Base-by-base conservation (phyloP, 2,888 invertebrate species). In the Adelphocoris suturalis region DNA sequence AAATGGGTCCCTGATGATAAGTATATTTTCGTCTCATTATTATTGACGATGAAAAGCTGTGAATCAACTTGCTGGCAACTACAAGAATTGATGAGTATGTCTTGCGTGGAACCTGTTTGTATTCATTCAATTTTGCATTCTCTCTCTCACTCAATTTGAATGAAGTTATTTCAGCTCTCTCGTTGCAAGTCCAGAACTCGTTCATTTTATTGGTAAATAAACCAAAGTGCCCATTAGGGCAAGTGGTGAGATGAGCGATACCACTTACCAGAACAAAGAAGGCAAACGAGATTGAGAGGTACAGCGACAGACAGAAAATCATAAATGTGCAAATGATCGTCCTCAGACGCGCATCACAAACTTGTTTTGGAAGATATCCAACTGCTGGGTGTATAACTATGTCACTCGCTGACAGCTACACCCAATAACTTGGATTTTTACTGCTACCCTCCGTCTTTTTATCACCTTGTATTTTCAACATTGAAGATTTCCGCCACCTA, bases 291-390 rank as follows among this genome's bases (percentile, higher is more conserved):
- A 78, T 78, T 7, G 37, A 76, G 76, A 9, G 27, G 11, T 47
- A 0, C 46, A 46, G 46, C 37, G 78, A 14, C 47, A 82, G 52
- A 82, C 9, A 52, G 19, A 82, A 46, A 47, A 52, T 52, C 52
- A 52, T 82, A 52, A 82, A 52, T 82, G 52, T 52, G 82, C 82
- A 52, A 82, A 82, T 82, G 82, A 78, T 14, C n/a, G 78, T 78
- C 78, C 28, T 23, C 78, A 82, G 82, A 52, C 82, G 23, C 48
- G 46, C 47, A 52, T 85, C n/a, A 85, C 27, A 37, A 16, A 48
- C 55, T 46, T 37, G 85, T 85, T 85, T 84, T 85, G 85, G 85
- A 61, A 61, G 37, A 85, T 23, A 27, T 85, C 85, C 85, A 85
- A 85, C 57, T 28, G 85, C 57, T 16, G 28, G 9, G 85, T 27